A percentile compares a stretch with the other conserved stretches of the same genome.
Evolutionary conservation across 2,888 invertebrate species (phyloP).

Genomic region (Phorcus lineatus): DNA sequence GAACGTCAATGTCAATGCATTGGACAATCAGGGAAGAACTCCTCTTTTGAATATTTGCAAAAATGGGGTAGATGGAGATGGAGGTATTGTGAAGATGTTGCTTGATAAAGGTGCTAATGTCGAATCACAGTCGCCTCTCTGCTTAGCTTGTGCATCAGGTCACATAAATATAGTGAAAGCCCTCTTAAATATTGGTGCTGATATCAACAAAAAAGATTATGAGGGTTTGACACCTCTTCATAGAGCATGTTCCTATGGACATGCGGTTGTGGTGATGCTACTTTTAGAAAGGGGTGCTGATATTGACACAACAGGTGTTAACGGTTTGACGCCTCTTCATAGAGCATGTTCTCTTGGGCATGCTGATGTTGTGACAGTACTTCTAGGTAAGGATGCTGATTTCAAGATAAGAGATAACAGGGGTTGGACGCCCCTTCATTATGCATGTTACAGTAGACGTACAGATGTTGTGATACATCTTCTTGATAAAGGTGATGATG

Average conservation of each 20-base stretch:
- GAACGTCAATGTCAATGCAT: neutral
- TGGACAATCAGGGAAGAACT: neutral
- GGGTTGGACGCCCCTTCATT: too few relatives aligned
- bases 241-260: neutral
- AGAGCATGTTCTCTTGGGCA: too few relatives aligned
- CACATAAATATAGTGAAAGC: neutral
- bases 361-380: too few relatives aligned
- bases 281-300: too few relatives aligned
- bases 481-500: neutral
- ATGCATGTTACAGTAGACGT: too few relatives aligned
- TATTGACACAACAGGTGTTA: too few relatives aligned
- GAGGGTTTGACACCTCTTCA: neutral
- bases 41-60: too few relatives aligned
- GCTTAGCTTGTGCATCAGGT: neutral
- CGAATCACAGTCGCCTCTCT: neutral
- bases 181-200: neutral
- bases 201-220: neutral
- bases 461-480: too few relatives aligned
- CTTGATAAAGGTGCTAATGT: neutral
- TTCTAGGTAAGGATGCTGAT: too few relatives aligned
- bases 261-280: too few relatives aligned
- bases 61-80: neutral
- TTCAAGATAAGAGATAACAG: too few relatives aligned
- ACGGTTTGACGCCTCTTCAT: too few relatives aligned
- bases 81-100: neutral